Base-by-base conservation (phyloP, 2,888 invertebrate genomes). In the Himalopsyche anomala region DNA sequence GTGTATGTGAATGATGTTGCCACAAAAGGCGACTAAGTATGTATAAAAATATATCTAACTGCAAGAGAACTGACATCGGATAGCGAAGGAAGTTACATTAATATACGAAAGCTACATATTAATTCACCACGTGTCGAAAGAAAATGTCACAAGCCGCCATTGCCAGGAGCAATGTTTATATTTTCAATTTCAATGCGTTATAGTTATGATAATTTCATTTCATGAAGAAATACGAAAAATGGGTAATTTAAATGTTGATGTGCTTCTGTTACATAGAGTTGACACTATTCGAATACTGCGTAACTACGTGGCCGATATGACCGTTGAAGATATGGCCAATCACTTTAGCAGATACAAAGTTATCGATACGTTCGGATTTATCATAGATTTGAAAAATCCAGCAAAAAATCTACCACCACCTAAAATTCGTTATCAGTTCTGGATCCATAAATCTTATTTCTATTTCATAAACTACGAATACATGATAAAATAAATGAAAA, bases 241-340 rank as follows among this genome's bases (percentile, higher is more conserved):
- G 28, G 1, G 38, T n/a, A 5, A 74, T 74, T 36, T 3, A 38
- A 38, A n/a, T 19, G 28, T 28, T 38, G 28, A 36, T 36, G 9
- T 74, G 4, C 74, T 74, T 11, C 19, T 3, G 38, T 74, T 36
- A n/a, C 4, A 51, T 51, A 12, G 51, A 51, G 51, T 51, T 51
- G 51, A 51, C 51, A 51, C 15, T 15, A 15, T 51, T 51, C 15
- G 51, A 51, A 51, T 51, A 12, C 51, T 15, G 3, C 8, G 51
- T 51, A 51, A 51, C 51, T 51, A 51, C 51, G 51, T 51, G 51
- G 51, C 51, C 15, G 51, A 51, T 51, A 51, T 11, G 74, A 36
- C 38, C 28, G 74, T 19, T 74, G 74, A 38, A 36, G 12, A 55
- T 86, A 83, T 17, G 82, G n/a, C 55, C 42, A 81, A 82, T 80